phyloP scores from a whole-genome alignment of 1,140 invertebrate genomes.

The Neuroterus valhalla region DNA sequence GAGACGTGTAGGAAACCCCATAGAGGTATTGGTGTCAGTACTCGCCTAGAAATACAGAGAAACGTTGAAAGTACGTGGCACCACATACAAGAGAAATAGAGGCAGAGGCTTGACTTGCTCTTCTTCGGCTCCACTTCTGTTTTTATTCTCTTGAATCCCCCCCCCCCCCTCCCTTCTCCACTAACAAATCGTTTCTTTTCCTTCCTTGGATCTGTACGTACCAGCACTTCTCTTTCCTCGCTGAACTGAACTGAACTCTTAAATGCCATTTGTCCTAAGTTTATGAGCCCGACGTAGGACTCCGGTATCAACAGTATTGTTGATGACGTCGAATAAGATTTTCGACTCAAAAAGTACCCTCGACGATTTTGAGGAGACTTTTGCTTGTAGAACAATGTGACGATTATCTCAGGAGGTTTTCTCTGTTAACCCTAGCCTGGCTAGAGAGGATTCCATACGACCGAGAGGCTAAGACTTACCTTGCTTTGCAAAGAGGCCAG shows the following conservation, averaged over 20 bases:
- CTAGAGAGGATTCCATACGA: no score
- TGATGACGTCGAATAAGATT: constrained; percentile 54
- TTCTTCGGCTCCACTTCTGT: constrained; percentile 44
- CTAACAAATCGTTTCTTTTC: constrained; percentile 43
- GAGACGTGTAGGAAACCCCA: constrained; percentile 45
- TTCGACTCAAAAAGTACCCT: not conserved
- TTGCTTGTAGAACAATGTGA: no score
- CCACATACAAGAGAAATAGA: constrained; percentile 55
- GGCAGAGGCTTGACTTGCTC: constrained; percentile 36
- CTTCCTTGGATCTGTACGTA: constrained; percentile 12
- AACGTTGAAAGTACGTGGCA: constrained; percentile 55
- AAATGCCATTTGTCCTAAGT: constrained; percentile 59
- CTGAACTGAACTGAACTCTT: constrained; percentile 46
- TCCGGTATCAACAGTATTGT: constrained; percentile 55
- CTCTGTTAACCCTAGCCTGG: no score
- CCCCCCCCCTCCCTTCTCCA: constrained; percentile 18
- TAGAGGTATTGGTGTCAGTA: constrained; percentile 40
- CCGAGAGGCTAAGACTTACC: no score
- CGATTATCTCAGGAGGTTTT: no score
- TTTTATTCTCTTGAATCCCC: constrained; percentile 51
- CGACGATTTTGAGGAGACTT: not conserved
- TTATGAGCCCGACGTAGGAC: constrained; percentile 55
- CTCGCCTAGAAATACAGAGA: constrained; percentile 39
- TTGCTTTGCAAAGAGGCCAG: no score
- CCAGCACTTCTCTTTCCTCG: constrained; percentile 31